Percentiles rank a stretch among this genome's conserved stretches.
These are phyloP conservation scores for Synaphobranchus kaupii DNA, from an alignment of 2,797 vertebrate genomes.

Conservation along the genomic window DNA sequence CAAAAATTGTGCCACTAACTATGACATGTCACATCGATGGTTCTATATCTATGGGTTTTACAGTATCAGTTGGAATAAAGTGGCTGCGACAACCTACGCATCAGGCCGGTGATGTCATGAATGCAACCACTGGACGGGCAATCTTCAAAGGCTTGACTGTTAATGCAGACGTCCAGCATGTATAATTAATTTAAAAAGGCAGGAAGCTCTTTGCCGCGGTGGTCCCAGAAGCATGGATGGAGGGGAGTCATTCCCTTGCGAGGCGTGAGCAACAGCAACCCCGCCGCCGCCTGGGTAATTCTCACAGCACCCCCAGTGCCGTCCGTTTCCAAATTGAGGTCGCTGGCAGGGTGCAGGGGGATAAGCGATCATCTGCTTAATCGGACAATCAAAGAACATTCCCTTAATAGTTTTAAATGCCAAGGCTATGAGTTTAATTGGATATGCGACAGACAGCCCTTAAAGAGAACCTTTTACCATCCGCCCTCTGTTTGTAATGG, in stretches of 20 bases:
- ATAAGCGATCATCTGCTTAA: conserved; percentile 19
- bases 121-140: neutral
- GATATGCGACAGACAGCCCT: conserved; percentile 19
- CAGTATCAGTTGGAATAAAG: conserved; percentile 12
- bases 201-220: conserved; percentile 7
- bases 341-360: neutral
- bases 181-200: conserved; percentile 5
- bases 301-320: neutral
- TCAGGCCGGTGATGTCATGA: conserved; percentile 6
- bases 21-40: too few relatives aligned
- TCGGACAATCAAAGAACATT: conserved; percentile 30
- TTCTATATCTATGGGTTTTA: too few relatives aligned
- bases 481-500: neutral
- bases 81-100: neutral
- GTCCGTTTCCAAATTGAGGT: conserved; percentile 21
- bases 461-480: conserved; percentile 26
- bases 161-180: conserved; percentile 20
- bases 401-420: conserved; percentile 29
- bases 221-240: neutral
- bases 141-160: neutral
- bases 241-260: neutral
- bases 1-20: too few relatives aligned
- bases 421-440: conserved; percentile 22
- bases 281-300: neutral
- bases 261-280: neutral